Evolutionary conservation across 1,140 invertebrate genomes (phyloP), one percentile per base, ranked within the genome.

Genomic region (Caerostris darwini): DNA sequence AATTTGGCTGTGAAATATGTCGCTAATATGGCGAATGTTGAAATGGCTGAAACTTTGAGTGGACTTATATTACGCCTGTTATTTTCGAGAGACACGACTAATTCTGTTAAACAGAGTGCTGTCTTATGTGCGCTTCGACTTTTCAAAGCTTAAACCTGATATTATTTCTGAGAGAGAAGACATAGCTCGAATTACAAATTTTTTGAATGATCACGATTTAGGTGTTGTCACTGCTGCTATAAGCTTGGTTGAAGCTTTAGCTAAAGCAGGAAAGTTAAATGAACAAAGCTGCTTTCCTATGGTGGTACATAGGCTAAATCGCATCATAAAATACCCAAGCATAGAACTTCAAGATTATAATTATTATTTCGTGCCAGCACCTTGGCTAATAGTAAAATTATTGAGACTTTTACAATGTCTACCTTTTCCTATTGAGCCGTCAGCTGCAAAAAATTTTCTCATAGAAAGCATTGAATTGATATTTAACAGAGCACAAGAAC

Each of bases 311-410:
- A 93, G 34, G 81, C 86, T 94, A n/a, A 67, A 95, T 95, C 96
- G 98, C 97, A 99, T 99, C 96, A 98, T 99, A 0, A 99, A 99
- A 94, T 98, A 99, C 82, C 99, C 98, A 96, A 99, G 99, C 95
- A 99, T 99, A 95, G 99, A 99, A 97, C 97, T 99, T 89, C 99
- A 99, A 96, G 99, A 99, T 96, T 99, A 99, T 96, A 99, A 99
- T 0, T 99, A 99, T 96, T 99, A 99, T 96, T 99, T 99, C 97
- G 99, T 99, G 58, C 99, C 99, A 93, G 99, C 99, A 34, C 99
- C 99, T n/a, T 99, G 99, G 99, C 97, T 99, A 3, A 99, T 99
- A 89, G 99, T 99, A 6, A 99, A 99, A 97, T 96, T 99, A 77
- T 96, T 99, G 88, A 97, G 99, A 95, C 97, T 99, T 88, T 96